Conservation (phyloP, 2,888 invertebrate genomes). For the Ametastegia equiseti region DNA sequence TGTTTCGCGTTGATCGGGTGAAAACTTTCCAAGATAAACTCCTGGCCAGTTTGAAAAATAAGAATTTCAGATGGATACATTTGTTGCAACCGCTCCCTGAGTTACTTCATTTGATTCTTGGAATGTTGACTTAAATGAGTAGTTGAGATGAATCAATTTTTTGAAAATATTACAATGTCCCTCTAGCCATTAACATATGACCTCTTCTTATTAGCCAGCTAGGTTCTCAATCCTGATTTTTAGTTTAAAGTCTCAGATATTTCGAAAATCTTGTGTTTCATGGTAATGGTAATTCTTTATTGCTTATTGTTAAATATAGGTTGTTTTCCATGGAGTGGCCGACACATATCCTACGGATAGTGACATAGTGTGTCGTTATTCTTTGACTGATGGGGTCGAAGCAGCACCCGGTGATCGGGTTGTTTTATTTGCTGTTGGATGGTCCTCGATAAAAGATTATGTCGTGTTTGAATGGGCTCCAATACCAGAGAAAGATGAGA, state of each 20-base stretch:
- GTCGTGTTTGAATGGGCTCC: slow-evolving; percentile 71
- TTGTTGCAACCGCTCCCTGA: too few relatives aligned
- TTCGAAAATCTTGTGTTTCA: too few relatives aligned
- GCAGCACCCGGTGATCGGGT: slow-evolving; percentile 71
- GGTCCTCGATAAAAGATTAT: slow-evolving; percentile 71
- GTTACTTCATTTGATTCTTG: too few relatives aligned
- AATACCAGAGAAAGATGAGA: slow-evolving; percentile 46
- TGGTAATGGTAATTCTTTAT: not conserved
- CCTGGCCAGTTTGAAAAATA: too few relatives aligned
- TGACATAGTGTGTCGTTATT: slow-evolving; percentile 32
- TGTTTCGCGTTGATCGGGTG: too few relatives aligned
- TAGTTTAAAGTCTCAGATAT: not conserved
- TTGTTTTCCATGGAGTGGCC: slow-evolving; percentile 36
- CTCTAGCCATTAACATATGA: not conserved
- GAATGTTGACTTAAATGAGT: too few relatives aligned
- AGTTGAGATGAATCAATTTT: too few relatives aligned
- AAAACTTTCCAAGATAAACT: too few relatives aligned
- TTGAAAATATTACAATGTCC: not conserved
- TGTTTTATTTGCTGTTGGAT: slow-evolving; percentile 72
- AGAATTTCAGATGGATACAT: too few relatives aligned
- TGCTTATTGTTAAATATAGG: not conserved
- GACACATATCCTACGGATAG: slow-evolving; percentile 37
- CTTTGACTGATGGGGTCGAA: slow-evolving; percentile 46
- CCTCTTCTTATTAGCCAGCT: not conserved
- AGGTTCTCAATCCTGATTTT: not conserved